These are phyloP conservation scores for Theristus sp. DNA, from an alignment of 2,888 invertebrate species.

Conservation along the genomic window DNA sequence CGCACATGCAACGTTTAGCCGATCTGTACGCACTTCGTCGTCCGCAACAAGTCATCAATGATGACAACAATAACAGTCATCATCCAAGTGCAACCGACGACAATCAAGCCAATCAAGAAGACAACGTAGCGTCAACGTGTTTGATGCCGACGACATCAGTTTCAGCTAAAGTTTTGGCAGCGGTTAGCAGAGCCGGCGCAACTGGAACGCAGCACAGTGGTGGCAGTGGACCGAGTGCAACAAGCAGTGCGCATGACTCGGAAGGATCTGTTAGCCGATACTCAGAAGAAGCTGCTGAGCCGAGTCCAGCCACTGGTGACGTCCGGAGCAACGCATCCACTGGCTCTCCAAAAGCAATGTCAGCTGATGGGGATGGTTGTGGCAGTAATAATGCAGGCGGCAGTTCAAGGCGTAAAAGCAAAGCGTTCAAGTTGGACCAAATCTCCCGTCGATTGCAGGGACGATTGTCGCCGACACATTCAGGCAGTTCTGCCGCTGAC, in stretches of 20 bases:
- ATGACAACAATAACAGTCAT: not conserved
- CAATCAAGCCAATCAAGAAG: no score
- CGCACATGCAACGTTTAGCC: not conserved
- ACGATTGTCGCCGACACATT: conserved; percentile 9
- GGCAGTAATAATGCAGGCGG: not conserved
- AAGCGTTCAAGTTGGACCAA: conserved; percentile 56
- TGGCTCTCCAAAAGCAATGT: not conserved
- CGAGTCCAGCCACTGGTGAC: not conserved
- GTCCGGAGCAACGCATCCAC: not conserved
- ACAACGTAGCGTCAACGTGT: no score
- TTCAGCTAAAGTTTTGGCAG: no score
- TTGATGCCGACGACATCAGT: no score
- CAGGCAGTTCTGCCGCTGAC: conserved; percentile 7
- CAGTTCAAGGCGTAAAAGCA: conserved; percentile 57
- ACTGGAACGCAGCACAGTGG: not conserved
- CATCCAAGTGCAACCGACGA: no score
- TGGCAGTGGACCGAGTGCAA: not conserved
- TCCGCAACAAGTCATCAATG: not conserved
- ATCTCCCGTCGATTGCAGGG: conserved; percentile 16
- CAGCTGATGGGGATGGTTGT: not conserved
- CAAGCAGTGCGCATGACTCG: not conserved
- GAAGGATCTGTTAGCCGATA: not conserved
- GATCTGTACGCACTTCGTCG: not conserved
- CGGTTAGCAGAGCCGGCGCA: no score
- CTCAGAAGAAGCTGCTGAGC: not conserved